Conservation (phyloP, 2,113 vertebrate species). For the Lamprotornis superbus region DNA sequence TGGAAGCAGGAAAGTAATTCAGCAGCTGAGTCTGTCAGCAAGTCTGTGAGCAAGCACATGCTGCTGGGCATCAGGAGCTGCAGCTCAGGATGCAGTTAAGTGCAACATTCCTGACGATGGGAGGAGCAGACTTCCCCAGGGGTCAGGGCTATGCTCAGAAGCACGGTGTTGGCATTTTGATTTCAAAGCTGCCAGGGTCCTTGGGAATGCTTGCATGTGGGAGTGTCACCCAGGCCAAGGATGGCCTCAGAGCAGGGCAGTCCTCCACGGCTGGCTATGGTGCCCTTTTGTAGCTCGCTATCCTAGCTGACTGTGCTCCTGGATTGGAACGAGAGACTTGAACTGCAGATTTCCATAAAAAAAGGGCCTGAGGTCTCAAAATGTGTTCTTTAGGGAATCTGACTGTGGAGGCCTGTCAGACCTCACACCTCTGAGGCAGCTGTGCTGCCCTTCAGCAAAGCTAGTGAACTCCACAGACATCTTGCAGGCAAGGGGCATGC, state of each 20-base stretch:
- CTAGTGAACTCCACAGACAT: neutral
- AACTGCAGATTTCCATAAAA: neutral
- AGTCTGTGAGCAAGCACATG: rapidly evolving
- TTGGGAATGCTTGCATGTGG: neutral
- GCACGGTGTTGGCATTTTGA: neutral
- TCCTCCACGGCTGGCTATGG: neutral
- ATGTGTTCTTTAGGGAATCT: neutral
- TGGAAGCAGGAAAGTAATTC: neutral
- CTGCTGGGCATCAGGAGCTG: neutral
- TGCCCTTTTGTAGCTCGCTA: rapidly evolving
- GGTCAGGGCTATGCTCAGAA: neutral
- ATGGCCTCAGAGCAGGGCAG: neutral
- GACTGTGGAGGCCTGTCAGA: neutral
- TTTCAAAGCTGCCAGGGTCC: neutral
- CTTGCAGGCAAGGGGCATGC: neutral
- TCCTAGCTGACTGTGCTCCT: neutral
- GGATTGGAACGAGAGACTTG: rapidly evolving
- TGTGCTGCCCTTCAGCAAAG: neutral
- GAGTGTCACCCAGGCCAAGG: neutral
- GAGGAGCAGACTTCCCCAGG: neutral
- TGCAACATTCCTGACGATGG: rapidly evolving
- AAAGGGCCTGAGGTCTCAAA: neutral
- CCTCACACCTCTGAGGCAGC: neutral
- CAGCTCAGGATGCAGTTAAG: neutral
- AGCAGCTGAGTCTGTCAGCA: neutral